Percentiles rank a stretch among this genome's conserved stretches.
Conservation (phyloP, 53 echinoderm and acorn worm species). For the Apostichopus leukothele region DNA sequence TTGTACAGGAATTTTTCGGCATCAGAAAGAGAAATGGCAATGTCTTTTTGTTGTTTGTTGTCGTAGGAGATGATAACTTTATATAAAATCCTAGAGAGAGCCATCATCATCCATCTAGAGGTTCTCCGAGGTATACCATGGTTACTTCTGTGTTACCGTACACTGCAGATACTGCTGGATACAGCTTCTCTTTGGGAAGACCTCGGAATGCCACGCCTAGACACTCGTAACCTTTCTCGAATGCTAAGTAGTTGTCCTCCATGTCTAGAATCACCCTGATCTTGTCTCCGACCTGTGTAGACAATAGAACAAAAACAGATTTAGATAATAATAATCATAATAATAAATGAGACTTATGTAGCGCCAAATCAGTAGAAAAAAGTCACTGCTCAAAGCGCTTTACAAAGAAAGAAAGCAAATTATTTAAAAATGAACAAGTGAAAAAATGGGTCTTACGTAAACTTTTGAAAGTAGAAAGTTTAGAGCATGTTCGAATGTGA, state of each 20-base stretch:
- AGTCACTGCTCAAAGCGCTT: too few relatives aligned
- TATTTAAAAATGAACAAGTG: too few relatives aligned
- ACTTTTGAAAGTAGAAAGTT: too few relatives aligned
- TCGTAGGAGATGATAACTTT: constrained; percentile 14
- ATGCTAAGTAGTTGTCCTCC: constrained; percentile 98
- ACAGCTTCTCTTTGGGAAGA: constrained; percentile 93
- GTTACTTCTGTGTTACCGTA: constrained; percentile 99
- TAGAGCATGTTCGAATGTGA: too few relatives aligned
- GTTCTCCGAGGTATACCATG: constrained; percentile 97
- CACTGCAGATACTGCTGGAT: constrained; percentile 96
- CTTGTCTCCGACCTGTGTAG: constrained; percentile 84
- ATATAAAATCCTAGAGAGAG: constrained; percentile 29
- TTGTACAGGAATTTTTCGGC: background rate
- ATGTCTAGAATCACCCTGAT: constrained; percentile 99
- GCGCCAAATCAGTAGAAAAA: too few relatives aligned
- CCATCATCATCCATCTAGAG: constrained; percentile 90
- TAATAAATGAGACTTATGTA: too few relatives aligned
- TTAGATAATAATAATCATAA: background rate
- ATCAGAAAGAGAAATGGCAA: constrained; percentile 46
- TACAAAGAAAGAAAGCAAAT: too few relatives aligned
- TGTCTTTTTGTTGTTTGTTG: background rate
- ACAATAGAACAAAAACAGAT: background rate
- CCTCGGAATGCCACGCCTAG: constrained; percentile 98
- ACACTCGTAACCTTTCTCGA: constrained; percentile 95
- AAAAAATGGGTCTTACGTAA: too few relatives aligned